Evolutionary conservation across 2,888 invertebrate species (phyloP), one percentile per base, ranked within the genome.

Genomic region (Lordiphosa fenestrarum): DNA sequence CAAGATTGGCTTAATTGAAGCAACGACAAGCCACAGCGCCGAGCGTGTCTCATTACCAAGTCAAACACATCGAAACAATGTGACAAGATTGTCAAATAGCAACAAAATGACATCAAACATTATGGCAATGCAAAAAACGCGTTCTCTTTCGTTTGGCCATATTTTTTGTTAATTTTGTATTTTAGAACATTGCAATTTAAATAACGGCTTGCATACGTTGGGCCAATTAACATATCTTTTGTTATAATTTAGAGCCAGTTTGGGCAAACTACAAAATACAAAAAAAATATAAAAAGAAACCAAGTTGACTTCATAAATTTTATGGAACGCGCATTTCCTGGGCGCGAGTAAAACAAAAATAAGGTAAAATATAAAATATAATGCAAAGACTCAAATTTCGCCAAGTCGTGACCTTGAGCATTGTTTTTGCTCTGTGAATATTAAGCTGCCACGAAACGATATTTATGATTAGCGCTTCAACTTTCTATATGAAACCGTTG

Each of bases 21-120:
- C 49, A 58, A 44, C 58, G 52, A 46, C 41, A 12, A 36, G 33
- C 47, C 41, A 55, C n/a, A 52, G 41, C 37, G 25, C 19, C 23
- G 58, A 60, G 42, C 68, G 39, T 55, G 55, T 61, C 68, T 67
- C 66, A 74, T 74, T 74, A 66, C 54, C 69, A 69, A 71, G 73
- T 71, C 75, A 71, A 78, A 78, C 71, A 73, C 68, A 53, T 47
- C 23, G 55, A 30, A 65, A 61, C 61, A 68, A 75, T 81, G 81
- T 76, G 76, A 76, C 76, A 71, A 77, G 82, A 77, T 81, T 77
- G 78, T 77, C 74, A 77, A 77, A 77, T 61, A 69, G 73, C 64
- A 59, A 40, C 52, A 53, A 69, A 76, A 53, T 68, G 71, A 74
- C 73, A 77, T 70, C 74, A 73, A 63, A 40, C 62, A 65, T 56